Base-by-base conservation (phyloP, 2,888 invertebrate species). In the Erannis defoliaria region DNA sequence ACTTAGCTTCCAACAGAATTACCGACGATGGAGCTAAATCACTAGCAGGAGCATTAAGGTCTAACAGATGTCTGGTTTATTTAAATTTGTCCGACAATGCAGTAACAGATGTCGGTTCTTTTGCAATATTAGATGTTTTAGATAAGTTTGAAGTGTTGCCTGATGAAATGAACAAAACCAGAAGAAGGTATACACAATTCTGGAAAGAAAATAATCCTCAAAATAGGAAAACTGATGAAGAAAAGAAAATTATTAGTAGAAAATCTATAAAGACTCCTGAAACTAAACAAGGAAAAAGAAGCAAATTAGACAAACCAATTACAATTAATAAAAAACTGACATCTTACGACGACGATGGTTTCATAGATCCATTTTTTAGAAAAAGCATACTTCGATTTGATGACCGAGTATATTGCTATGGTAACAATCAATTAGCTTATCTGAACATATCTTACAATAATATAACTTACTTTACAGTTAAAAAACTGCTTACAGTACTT, bases 51-150 rank as follows among this genome's bases (percentile, higher is more conserved):
- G 75, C 75, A 0, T 53, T 90, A 2, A 72, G 85, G 53, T 62
- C 79, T 0, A 90, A 90, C 53, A 75, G 84, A 58, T 70, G 75
- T 3, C 59, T 90, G 1, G 54, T 61, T 10, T 89, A 88, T 57
- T 50, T 90, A 14, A 89, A 87, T 68, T 57, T 90, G 53, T 71
- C 85, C 2, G 78, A 77, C 40, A 90, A 90, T 23, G 70, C 62
- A 46, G 68, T 90, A 0, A 76, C 80, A 0, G 89, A 90, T 57
- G 58, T 50, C 1, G 89, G 89, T 1, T 81, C 72, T 0, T 16
- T 19, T 0, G 40, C 43, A 0, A 12, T 82, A 12, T 48, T 48
- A 18, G n/a, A 33, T 0, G 23, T 23, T 42, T 23, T 42, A 23
- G 19, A 21, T 2, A 21, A 21, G 5, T 42, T 42, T 23, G 0